Conservation (phyloP, 2,888 invertebrate genomes). For the Macrosiphum euphorbiae region DNA sequence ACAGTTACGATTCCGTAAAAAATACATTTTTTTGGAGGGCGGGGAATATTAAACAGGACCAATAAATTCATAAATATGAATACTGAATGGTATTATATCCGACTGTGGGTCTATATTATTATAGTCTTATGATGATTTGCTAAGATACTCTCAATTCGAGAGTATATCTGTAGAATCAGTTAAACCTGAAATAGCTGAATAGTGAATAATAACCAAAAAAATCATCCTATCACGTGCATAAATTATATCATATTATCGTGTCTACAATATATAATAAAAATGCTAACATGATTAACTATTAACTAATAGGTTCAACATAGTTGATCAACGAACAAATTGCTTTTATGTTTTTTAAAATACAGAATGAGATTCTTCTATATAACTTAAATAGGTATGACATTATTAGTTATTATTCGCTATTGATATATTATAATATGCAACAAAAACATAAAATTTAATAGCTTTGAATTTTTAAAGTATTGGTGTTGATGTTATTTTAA, state of each 20-base stretch:
- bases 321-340: background rate
- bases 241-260: background rate
- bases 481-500: too few relatives aligned
- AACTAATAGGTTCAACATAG: background rate
- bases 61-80: background rate
- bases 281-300: background rate
- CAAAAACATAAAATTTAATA: background rate
- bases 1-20: background rate
- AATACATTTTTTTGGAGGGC: background rate
- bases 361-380: background rate
- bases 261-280: background rate
- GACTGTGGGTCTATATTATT: background rate
- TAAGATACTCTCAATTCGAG: background rate
- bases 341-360: background rate
- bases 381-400: background rate
- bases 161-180: background rate
- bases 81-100: background rate
- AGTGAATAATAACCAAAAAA: background rate
- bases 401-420: background rate
- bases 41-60: background rate
- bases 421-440: background rate
- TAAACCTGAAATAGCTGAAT: background rate
- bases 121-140: background rate
- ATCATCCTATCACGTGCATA: background rate
- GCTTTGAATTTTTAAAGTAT: background rate